Base-by-base conservation (phyloP, 2,113 vertebrate species). In the Myrmecophaga tridactyla region DNA sequence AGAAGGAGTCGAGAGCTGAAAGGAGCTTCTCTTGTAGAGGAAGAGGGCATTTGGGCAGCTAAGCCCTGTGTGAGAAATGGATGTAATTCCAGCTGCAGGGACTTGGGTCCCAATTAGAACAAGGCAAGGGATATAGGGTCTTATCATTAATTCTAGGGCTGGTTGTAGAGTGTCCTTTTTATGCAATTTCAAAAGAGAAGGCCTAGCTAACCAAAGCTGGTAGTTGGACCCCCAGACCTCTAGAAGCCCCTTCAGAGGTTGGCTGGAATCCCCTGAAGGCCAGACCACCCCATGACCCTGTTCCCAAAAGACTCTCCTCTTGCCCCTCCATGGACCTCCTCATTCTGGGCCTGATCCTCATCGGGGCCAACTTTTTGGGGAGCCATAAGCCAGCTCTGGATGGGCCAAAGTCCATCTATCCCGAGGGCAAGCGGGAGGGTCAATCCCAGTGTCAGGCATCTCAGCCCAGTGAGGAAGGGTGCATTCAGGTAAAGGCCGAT, bases 81-180 rank as follows among this genome's bases (percentile, higher is more conserved):
- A 31, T 31, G 43, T n/a, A 3, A 21, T 51, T 3, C 4, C 12
- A 51, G 48, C 72, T n/a, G 1, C 21, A 51, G 29, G 17, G 25
- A 10, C 15, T 23, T 1, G 0, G 25, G 53, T 10, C 21, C 4
- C 36, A 23, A n/a, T 17, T 41, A 41, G 85, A 36, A 3, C 23
- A 2, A 0, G 2, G 17, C 34, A 12, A 6, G 69, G 36, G n/a
- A 5, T 2, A 1, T 8, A 27, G n/a, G 11, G 4, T 17, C 27
- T 31, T 6, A 0, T 14, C 10, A 23, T 48, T 73, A 21, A 9
- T 10, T 43, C 78, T 65, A 43, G 53, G 20, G 48, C 46, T 75
- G n/a, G 4, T 5, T 25, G 18, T 1, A 21, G 17, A n/a, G n/a
- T 43, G 13, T 72, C 34, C 23, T 93, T 78, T 51, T 51, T 25